Base-by-base conservation (phyloP, 2,888 invertebrate genomes). In the Hirtodrosophila confusa region DNA sequence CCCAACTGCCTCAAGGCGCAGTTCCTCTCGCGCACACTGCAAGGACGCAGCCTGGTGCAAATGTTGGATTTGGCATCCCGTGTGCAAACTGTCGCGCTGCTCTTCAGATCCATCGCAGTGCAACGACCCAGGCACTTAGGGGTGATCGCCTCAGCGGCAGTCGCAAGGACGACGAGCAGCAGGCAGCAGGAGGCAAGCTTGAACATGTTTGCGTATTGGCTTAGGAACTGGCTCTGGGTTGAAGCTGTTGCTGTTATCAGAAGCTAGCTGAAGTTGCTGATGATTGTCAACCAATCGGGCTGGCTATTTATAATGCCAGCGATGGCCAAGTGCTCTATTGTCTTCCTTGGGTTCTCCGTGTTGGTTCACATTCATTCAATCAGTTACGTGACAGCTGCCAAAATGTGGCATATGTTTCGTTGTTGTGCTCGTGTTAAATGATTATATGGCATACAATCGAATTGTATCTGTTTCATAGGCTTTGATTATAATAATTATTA, bases 1-100 rank as follows among this genome's bases (percentile, higher is more conserved):
- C 67, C 79, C 6, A 33, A 39, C 1, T 33, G 43, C 12, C 50
- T 53, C n/a, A 63, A 56, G 2, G 33, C 40, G 12, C 90, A 89
- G 58, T 89, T 89, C 40, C 72, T 54, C 37, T 89, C 82, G 3
- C 78, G 71, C n/a, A 89, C 31, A 0, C 62, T 65, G 50, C 89
- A 89, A 12, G 78, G 60, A 0, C 65, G 60, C n/a, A 77, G 47
- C 41, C 71, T 76, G 61, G 77, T 75, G 66, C 83, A 89, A 8
- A 43, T 39, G 17, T 76, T 69, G 23, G 58, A 69, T 0, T 37
- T 49, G 1, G 43, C 35, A 27, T 83, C 69, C 11, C 82, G 64
- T 0, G 72, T 57, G 51, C 89, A 89, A 1, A 75, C 58, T 4
- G 75, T 5, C 8, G 29, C 40, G 1, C 12, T 36, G 43, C 65